Base-by-base conservation (phyloP, 2,797 vertebrate species). In the Parotocinclus haroldoi region DNA sequence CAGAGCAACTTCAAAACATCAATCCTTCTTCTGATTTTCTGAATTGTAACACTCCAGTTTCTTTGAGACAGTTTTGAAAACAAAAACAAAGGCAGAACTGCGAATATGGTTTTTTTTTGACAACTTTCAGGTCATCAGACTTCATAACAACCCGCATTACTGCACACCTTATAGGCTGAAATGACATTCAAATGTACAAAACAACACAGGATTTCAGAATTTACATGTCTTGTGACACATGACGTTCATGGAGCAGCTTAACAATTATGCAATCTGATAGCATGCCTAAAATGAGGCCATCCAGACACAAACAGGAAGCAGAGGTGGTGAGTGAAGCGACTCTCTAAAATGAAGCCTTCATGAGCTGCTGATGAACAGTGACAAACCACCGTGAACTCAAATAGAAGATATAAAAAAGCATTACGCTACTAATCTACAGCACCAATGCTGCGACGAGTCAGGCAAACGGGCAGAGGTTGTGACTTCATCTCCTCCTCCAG, bases 281-380 rank as follows among this genome's bases (percentile, higher is more conserved):
- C 1, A 9, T 38, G 17, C 14, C 51, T 12, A 49, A 65, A 71
- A 62, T 17, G 51, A 60, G 39, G 10, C 27, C 27, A 27, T 27
- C n/a, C n/a, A n/a, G 27, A 2, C 27, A 27, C 27, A 27, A 27
- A 72, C 69, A 78, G 72, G 69, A 75, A 75, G 64, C 49, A n/a
- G 45, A 51, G 18, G 8, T 12, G 10, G 13, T 39, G 7, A n/a
- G 36, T 42, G 5, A 8, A 2, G 27, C 27, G 5, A 27, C 27
- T 27, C 27, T 27, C 27, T 27, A 27, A 27, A 27, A 2, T 27
- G 27, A 27, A 27, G 27, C 27, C 27, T 27, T 5, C 27, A 5
- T 27, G 27, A 27, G 27, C 5, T 27, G 27, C 2, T 27, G 27
- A 27, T 50, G 67, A n/a, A 18, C 12, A 13, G 10, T 51, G 10